Evolutionary conservation across 2,113 vertebrate species (phyloP).

Genomic region (Galbula dea): DNA sequence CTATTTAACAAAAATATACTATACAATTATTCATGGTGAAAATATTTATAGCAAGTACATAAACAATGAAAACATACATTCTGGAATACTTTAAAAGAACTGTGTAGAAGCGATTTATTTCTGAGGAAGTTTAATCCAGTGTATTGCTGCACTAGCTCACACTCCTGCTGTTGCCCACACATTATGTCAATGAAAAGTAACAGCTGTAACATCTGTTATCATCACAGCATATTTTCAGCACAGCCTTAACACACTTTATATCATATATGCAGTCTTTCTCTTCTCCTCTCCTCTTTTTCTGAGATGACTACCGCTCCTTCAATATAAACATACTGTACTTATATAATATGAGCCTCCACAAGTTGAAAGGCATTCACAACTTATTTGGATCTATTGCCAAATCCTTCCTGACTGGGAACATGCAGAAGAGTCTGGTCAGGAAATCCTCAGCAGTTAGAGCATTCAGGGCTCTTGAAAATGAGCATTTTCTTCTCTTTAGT

Average conservation of each 20-base stretch:
- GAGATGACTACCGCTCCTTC: neutral
- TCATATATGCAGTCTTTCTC: neutral
- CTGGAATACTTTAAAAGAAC: neutral
- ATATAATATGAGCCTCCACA: neutral
- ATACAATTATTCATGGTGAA: neutral
- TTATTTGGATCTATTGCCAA: neutral
- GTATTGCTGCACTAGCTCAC: neutral
- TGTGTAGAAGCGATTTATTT: neutral
- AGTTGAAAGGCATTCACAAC: neutral
- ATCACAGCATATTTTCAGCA: neutral
- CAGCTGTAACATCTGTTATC: constrained; percentile 44
- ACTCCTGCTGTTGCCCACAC: constrained; percentile 20
- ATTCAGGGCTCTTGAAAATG: neutral
- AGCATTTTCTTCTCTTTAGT: neutral
- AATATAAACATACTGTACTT: neutral
- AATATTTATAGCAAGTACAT: constrained; percentile 29
- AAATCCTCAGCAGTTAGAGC: neutral
- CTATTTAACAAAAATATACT: constrained; percentile 13
- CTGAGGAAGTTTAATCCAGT: neutral
- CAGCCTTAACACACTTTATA: neutral
- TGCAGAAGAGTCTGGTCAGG: neutral
- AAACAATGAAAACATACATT: neutral
- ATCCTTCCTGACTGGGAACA: neutral
- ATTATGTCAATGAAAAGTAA: constrained; percentile 16
- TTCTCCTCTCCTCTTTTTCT: neutral